phyloP scores from a whole-genome alignment of 2,888 invertebrate species.

The Craniophora ligustri region DNA sequence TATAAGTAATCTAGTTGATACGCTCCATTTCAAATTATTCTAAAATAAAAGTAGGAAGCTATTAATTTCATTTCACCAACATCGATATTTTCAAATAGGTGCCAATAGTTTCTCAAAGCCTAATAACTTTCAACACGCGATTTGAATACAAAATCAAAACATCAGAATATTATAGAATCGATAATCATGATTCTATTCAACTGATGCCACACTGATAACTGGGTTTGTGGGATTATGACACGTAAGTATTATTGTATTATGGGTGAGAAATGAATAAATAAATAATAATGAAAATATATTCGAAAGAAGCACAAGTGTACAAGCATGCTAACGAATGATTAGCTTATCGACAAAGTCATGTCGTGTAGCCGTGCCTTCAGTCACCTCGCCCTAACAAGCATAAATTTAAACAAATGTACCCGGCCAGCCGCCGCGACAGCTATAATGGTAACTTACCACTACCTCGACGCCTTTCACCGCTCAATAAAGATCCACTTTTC shows the following conservation, averaged over 20 bases:
- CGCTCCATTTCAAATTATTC: background rate
- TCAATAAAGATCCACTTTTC: conserved; percentile 82
- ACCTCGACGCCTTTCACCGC: conserved; percentile 75
- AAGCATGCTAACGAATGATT: conserved; percentile 49
- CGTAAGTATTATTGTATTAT: background rate
- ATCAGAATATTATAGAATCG: background rate
- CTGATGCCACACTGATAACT: background rate
- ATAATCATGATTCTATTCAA: background rate
- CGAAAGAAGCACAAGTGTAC: conserved; percentile 33
- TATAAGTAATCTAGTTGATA: conserved; percentile 23
- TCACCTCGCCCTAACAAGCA: conserved; percentile 64
- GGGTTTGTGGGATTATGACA: too few species aligned
- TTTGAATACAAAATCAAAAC: conserved; percentile 18
- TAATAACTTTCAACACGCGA: conserved; percentile 23
- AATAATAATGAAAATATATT: conserved; percentile 6
- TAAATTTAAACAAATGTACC: conserved; percentile 70
- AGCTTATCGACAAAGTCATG: conserved; percentile 52
- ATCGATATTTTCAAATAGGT: too few species aligned
- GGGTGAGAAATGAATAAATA: background rate
- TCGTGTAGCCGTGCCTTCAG: conserved; percentile 54
- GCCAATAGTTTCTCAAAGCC: conserved; percentile 1
- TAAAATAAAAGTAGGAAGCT: too few species aligned
- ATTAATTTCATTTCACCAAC: background rate
- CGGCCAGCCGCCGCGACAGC: conserved; percentile 59
- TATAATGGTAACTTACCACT: conserved; percentile 56